Conservation (phyloP, 2,797 vertebrate species). For the Oreochromis grahami region DNA sequence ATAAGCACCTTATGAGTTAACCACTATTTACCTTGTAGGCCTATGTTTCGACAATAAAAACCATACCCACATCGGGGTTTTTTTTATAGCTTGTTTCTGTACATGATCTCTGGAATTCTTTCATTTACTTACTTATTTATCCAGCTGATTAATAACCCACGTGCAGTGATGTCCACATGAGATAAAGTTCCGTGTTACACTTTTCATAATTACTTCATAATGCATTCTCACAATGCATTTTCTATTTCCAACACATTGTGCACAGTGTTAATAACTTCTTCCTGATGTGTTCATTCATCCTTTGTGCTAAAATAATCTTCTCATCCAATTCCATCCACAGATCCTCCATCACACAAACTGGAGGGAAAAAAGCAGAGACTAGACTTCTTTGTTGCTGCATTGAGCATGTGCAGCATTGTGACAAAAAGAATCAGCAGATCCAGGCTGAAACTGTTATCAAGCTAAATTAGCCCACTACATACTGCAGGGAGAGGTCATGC, state of each 20-base stretch:
- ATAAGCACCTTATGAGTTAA: background rate
- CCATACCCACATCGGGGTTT: background rate
- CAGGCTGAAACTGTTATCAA: constrained; percentile 56
- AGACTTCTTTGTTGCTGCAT: constrained; percentile 53
- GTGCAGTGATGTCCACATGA: background rate
- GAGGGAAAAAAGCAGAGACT: constrained; percentile 52
- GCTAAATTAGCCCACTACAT: constrained; percentile 63
- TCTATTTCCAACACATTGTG: constrained; percentile 55
- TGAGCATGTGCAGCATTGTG: constrained; percentile 64
- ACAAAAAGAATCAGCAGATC: constrained; percentile 62
- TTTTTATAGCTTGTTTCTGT: background rate
- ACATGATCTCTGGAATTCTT: background rate
- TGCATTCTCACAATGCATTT: constrained; percentile 49
- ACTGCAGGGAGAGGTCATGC: constrained; percentile 35
- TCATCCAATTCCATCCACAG: constrained; percentile 61
- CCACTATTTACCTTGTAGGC: background rate
- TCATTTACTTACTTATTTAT: background rate
- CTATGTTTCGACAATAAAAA: background rate
- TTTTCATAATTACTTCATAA: constrained; percentile 50
- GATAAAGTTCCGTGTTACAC: background rate
- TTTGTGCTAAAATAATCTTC: constrained; percentile 66
- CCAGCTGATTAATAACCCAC: background rate
- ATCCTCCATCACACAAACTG: constrained; percentile 45
- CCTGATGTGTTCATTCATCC: constrained; percentile 70
- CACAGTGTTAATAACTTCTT: constrained; percentile 59